Percentiles rank a stretch among this genome's conserved stretches.
phyloP scores from a whole-genome alignment of 2,113 vertebrate species.

The Alethe castanea region DNA sequence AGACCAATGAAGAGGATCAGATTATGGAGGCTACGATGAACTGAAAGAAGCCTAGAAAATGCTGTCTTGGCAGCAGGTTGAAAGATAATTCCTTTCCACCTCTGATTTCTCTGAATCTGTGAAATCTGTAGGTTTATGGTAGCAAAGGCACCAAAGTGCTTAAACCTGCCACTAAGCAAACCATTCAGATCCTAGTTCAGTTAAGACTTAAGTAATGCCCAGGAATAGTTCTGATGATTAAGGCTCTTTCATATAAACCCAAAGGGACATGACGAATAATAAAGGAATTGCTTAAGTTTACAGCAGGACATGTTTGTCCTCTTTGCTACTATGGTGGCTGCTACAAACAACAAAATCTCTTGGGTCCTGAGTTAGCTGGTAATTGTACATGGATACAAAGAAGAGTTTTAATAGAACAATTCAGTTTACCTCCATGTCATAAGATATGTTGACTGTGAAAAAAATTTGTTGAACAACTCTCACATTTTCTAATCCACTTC shows the following conservation, averaged over 20 bases:
- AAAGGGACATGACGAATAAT: neutral
- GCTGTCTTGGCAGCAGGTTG: neutral
- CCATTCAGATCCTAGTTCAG: neutral
- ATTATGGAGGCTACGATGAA: neutral
- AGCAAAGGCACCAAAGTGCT: neutral
- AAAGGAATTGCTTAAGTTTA: neutral
- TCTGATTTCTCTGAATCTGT: neutral
- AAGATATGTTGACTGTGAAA: neutral
- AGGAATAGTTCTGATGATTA: neutral
- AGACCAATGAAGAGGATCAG: neutral
- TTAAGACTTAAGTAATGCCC: neutral
- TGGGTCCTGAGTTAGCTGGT: neutral
- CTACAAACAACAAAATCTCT: neutral
- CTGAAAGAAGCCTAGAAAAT: neutral
- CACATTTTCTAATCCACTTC: neutral
- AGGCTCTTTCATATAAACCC: neutral
- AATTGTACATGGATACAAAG: neutral
- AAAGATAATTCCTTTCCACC: neutral
- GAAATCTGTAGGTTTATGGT: neutral
- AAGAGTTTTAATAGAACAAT: neutral
- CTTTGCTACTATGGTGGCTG: neutral
- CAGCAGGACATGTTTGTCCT: neutral
- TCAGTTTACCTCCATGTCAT: neutral
- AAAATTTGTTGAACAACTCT: neutral
- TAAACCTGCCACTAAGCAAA: neutral